Conservation (phyloP, 2,113 vertebrate species). For the Calyptomena viridis region DNA sequence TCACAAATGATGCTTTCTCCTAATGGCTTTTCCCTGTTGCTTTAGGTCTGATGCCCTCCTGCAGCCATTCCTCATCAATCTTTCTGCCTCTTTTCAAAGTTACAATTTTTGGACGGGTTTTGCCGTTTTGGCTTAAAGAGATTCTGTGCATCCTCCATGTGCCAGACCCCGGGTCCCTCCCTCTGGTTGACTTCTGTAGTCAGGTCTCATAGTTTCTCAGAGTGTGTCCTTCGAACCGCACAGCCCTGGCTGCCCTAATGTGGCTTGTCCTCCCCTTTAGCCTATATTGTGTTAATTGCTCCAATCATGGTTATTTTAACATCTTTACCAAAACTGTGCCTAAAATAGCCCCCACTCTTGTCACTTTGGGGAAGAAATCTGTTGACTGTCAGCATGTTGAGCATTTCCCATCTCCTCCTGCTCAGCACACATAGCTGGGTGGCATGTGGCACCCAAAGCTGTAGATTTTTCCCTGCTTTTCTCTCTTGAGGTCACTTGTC, state of each 20-base stretch:
- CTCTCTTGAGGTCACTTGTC: background rate
- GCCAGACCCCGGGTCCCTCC: background rate
- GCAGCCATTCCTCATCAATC: background rate
- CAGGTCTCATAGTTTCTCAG: background rate
- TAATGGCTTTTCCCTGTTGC: background rate
- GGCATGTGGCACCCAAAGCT: background rate
- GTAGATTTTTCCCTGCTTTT: background rate
- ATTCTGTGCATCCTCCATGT: background rate
- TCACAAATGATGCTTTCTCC: background rate
- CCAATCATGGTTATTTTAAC: conserved; percentile 8
- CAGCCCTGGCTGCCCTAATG: background rate
- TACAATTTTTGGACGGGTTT: background rate
- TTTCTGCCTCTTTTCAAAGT: background rate
- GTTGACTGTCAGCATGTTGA: background rate
- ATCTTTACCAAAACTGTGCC: background rate
- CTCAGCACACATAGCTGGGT: background rate
- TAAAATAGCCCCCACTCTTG: conserved; percentile 44
- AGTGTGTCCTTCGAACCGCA: fast-evolving
- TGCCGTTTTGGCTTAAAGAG: background rate
- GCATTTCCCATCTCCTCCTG: background rate
- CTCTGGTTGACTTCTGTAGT: background rate
- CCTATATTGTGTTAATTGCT: background rate
- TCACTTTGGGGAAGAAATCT: conserved; percentile 15
- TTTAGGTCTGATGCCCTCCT: background rate
- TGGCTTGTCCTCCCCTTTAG: background rate